Evolutionary conservation across 2,797 vertebrate species (phyloP), one percentile per base, ranked within the genome.

Genomic region (Macropodus opercularis): DNA sequence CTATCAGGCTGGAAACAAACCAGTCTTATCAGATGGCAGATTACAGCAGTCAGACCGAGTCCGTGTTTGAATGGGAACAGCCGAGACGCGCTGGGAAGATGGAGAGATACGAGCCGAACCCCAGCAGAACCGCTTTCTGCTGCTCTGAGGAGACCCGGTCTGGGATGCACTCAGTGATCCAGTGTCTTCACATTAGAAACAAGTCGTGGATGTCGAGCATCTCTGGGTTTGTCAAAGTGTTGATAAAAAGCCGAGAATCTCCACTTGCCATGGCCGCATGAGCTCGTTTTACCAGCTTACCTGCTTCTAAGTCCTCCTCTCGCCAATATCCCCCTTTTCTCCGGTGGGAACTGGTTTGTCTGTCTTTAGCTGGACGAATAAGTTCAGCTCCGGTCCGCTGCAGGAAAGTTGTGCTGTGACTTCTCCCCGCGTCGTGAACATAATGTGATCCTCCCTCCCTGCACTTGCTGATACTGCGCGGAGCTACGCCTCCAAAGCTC

Each of bases 401-500:
- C 14, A 10, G 31, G 4, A 22, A 49, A 65, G 44, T 48, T 29
- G 36, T 47, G 58, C 51, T 11, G 40, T 22, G 10, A 24, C n/a
- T 2, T 23, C 32, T 8, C 62, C 59, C 42, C 50, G 17, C 38
- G 43, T 36, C 48, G 54, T 60, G 13, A 0, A 54, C 21, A 59
- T 43, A 69, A 35, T 72, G 65, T 69, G 69, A 75, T 44, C 24
- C 34, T 48, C 44, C 73, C 19, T 47, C 55, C 42, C 71, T 85
- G 79, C 90, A 90, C 90, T 91, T 90, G 89, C 83, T 85, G 75
- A 77, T 79, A 84, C 75, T 80, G 56, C 3, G 40, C 7, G 43
- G 67, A 84, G 91, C 42, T 69, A 87, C 90, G 89, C 91, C 91
- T 87, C 84, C 63, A 52, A 73, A 85, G 84, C 76, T 75, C 77